A percentile compares a stretch with the other conserved stretches of the same genome.
Conservation (phyloP, 1,140 invertebrate species). For the Zaprionus kolodkinae region DNA sequence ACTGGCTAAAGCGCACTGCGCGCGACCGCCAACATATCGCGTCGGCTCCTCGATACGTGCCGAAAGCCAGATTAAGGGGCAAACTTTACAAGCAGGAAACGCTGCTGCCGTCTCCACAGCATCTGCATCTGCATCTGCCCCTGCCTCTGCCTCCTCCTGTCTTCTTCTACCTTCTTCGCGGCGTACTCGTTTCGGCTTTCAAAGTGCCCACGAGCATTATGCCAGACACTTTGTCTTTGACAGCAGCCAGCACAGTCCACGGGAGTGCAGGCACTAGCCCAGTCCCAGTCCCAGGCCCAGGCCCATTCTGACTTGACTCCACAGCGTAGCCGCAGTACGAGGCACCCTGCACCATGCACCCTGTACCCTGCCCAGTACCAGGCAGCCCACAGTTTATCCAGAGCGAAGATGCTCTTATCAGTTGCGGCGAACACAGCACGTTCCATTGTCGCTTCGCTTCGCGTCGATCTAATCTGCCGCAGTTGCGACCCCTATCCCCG, state of each 20-base stretch:
- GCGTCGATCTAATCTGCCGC: conserved; percentile 64
- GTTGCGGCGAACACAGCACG: conserved; percentile 68
- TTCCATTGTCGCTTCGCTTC: conserved; percentile 68
- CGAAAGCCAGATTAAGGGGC: conserved; percentile 70
- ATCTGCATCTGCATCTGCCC: not conserved
- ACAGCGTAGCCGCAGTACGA: not conserved
- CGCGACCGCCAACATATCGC: conserved; percentile 64
- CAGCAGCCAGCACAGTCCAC: conserved; percentile 53
- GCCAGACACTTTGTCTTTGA: conserved; percentile 81
- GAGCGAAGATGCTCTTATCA: conserved; percentile 66
- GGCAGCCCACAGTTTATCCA: conserved; percentile 25
- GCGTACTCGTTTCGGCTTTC: conserved; percentile 70
- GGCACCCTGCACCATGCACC: too few relatives aligned
- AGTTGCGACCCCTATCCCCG: not conserved
- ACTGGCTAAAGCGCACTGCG: conserved; percentile 55
- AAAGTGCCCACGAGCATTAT: conserved; percentile 75
- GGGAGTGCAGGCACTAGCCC: not conserved
- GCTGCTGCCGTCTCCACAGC: conserved; percentile 32
- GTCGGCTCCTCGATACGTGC: conserved; percentile 63
- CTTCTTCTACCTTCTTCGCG: not conserved
- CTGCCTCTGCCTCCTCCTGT: conserved; percentile 11
- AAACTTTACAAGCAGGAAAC: conserved; percentile 76
- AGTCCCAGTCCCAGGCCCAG: conserved; percentile 9
- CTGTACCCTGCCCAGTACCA: not conserved
- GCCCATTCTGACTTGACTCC: not conserved